Base-by-base conservation (phyloP, 2,113 vertebrate genomes). In the Sturnira hondurensis region DNA sequence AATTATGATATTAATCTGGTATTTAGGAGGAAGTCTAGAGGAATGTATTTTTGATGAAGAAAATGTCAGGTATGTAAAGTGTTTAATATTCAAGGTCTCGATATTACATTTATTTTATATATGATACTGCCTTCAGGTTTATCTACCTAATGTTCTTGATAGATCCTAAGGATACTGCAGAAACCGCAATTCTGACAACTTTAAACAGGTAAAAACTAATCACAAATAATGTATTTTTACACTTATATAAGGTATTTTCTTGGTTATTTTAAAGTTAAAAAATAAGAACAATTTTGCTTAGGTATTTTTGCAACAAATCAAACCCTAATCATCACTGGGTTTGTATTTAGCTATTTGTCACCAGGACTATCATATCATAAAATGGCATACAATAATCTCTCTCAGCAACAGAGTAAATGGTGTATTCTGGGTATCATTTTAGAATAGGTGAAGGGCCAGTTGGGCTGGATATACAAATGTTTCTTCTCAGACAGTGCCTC, bases 161-260 rank as follows among this genome's bases (percentile, higher is more conserved):
- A n/a, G 6, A 68, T 26, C 5, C 31, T 73, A 3, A 4, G 20
- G 54, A 77, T 91, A 5, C 4, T 24, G 2, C 7, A 12, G 3
- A 5, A 68, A 95, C 50, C 58, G 87, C 24, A 67, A 86, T 61
- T 80, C 9, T 86, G 19, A 94, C 61, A 90, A 86, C 65, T 96
- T 95, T n/a, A 81, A 95, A 88, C 73, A 93, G 50, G 73, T 71
- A 54, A 96, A 97, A 95, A 33, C 11, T 84, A 67, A 86, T 94
- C 58, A 93, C 89, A 95, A 96, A 89, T 93, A 86, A 93, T 77
- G 13, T 5, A 93, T 50, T 84, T 93, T 94, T 94, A 50, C 68
- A 96, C 91, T 96, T 81, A 91, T 41, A 83, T 85, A 93, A 86
- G 47, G 83, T 50, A 83, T 68, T 89, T 47, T 92, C 22, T 83